These are phyloP conservation scores for Protaetia brevitarsis DNA, from an alignment of 1,140 invertebrate species.

Conservation along the genomic window DNA sequence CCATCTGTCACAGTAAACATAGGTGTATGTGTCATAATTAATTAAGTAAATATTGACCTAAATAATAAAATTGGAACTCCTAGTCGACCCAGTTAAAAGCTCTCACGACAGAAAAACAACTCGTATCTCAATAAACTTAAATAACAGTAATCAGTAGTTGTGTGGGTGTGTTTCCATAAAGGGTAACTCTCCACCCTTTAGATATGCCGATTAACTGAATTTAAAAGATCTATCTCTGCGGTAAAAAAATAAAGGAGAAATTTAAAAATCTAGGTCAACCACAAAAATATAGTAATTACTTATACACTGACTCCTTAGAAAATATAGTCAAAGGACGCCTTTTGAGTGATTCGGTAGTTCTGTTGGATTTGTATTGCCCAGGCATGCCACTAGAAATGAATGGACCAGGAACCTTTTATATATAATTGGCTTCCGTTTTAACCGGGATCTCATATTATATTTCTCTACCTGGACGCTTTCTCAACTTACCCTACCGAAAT, in stretches of 20 bases:
- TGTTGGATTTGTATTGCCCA: too few species aligned
- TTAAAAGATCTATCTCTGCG: background rate
- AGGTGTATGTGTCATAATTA: background rate
- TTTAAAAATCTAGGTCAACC: constrained; percentile 8
- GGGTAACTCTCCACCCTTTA: background rate
- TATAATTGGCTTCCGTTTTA: constrained; percentile 26
- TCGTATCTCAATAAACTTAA: too few species aligned
- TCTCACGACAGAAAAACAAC: too few species aligned
- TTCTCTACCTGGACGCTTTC: background rate
- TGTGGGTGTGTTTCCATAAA: too few species aligned
- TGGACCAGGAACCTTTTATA: constrained; percentile 19
- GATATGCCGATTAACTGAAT: background rate
- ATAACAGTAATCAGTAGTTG: too few species aligned
- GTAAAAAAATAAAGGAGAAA: background rate
- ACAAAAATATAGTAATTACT: background rate
- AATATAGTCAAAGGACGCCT: background rate
- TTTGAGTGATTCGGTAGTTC: background rate
- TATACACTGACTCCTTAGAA: background rate
- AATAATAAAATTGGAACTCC: background rate
- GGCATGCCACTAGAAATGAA: too few species aligned
- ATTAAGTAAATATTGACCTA: background rate
- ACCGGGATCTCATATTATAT: background rate
- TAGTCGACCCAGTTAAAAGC: background rate
- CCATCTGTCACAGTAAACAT: too few species aligned
- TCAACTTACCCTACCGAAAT: constrained; percentile 9